Evolutionary conservation across 1,140 invertebrate genomes (phyloP).

Genomic region (Pseudomyrmex cubaensis): DNA sequence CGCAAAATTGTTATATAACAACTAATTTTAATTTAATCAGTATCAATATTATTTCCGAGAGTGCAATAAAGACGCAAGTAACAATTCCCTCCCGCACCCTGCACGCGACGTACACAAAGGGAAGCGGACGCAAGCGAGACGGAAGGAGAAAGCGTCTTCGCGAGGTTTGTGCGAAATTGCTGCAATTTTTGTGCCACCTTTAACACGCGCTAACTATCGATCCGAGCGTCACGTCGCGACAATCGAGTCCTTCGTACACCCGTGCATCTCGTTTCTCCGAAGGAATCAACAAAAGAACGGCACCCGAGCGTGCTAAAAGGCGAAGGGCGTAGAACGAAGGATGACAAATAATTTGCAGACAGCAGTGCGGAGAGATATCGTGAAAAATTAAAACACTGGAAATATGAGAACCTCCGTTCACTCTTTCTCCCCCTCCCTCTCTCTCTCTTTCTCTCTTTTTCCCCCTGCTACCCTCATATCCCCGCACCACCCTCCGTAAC

Average conservation of each 20-base stretch:
- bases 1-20: background rate
- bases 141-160: slow-evolving; percentile 23
- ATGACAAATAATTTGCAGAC: slow-evolving; percentile 67
- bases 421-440: slow-evolving; percentile 38
- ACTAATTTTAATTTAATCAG: no score
- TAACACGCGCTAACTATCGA: slow-evolving; percentile 60
- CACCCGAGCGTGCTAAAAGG: slow-evolving; percentile 19
- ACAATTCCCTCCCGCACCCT: background rate
- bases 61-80: slow-evolving; percentile 4
- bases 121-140: slow-evolving; percentile 19
- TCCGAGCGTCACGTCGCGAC: slow-evolving; percentile 39
- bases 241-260: slow-evolving; percentile 26
- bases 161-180: slow-evolving; percentile 50
- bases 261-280: slow-evolving; percentile 23
- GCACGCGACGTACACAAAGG: background rate
- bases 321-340: slow-evolving; percentile 44
- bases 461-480: slow-evolving; percentile 69
- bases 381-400: slow-evolving; percentile 79
- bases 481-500: slow-evolving; percentile 78
- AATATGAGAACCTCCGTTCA: slow-evolving; percentile 82
- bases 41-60: background rate
- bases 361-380: slow-evolving; percentile 46
- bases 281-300: slow-evolving; percentile 54
- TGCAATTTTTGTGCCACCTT: slow-evolving; percentile 59
- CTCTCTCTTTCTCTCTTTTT: slow-evolving; percentile 44